Percentiles rank a stretch among this genome's conserved stretches.
Conservation (phyloP, 1,140 invertebrate species). For the Neodiprion fabricii region DNA sequence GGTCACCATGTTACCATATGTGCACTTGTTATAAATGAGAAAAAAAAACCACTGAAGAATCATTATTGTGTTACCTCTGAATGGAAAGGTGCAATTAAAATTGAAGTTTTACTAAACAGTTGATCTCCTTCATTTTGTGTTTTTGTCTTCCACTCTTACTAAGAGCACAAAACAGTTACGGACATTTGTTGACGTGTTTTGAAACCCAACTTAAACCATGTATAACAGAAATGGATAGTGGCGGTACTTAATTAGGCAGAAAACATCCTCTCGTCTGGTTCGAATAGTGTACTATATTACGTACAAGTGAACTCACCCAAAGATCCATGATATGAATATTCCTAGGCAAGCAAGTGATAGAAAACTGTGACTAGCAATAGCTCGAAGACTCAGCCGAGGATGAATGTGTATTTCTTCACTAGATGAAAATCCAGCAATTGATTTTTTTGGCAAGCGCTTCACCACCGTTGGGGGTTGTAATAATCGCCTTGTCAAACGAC, state of each 20-base stretch:
- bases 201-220: not conserved
- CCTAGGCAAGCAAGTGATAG: slow-evolving; percentile 51
- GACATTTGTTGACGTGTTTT: not conserved
- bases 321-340: slow-evolving; percentile 42
- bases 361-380: slow-evolving; percentile 70
- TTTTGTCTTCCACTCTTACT: too few species aligned
- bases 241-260: slow-evolving; percentile 17
- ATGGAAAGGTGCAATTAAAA: too few species aligned
- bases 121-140: too few species aligned
- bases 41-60: too few species aligned
- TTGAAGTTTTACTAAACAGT: too few species aligned
- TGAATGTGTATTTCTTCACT: slow-evolving; percentile 65
- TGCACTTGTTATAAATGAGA: too few species aligned
- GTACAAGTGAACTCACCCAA: slow-evolving; percentile 38
- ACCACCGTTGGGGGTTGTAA: slow-evolving; percentile 69
- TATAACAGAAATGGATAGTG: not conserved
- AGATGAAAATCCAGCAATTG: slow-evolving; percentile 61
- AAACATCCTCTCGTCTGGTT: slow-evolving; percentile 12
- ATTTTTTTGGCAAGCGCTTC: slow-evolving; percentile 66
- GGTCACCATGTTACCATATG: too few species aligned
- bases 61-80: too few species aligned
- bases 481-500: slow-evolving; percentile 69
- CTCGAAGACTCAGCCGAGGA: slow-evolving; percentile 74
- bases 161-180: too few species aligned
- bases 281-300: not conserved